A percentile compares a stretch with the other conserved stretches of the same genome.
phyloP scores from a whole-genome alignment of 1,140 invertebrate species.

The Drosophila parabipectinata region DNA sequence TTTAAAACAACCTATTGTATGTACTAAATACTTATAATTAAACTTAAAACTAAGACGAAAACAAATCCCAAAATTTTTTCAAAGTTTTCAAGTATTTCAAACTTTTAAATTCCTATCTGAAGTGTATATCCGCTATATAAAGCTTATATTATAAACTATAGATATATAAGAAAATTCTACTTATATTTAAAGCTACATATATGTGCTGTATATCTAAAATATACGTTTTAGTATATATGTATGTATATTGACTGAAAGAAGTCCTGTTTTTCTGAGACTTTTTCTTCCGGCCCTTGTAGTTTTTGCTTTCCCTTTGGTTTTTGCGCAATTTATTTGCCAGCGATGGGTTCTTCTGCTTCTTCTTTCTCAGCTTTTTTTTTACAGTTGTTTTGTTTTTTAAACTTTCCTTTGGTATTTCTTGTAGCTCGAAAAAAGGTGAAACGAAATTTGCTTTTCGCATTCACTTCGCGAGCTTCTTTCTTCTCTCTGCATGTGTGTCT shows the following conservation, averaged over 20 bases:
- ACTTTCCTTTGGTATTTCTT: conserved; percentile 43
- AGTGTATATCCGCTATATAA: no score
- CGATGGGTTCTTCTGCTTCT: conserved; percentile 48
- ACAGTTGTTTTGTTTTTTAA: conserved; percentile 23
- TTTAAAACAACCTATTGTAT: no score
- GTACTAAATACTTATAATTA: no score
- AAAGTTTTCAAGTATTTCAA: no score
- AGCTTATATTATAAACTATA: no score
- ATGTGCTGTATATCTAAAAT: conserved; percentile 21
- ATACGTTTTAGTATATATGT: conserved; percentile 5
- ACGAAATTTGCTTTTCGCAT: conserved; percentile 41
- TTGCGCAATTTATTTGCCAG: conserved; percentile 66
- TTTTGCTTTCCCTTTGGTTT: conserved; percentile 20
- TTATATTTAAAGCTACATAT: not conserved
- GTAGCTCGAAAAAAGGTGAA: conserved; percentile 53
- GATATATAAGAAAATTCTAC: conserved; percentile 1
- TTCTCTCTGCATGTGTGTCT: conserved; percentile 10
- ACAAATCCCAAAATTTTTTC: no score
- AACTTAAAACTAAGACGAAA: no score
- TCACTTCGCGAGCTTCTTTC: conserved; percentile 26
- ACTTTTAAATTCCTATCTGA: no score
- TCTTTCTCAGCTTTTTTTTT: conserved; percentile 23
- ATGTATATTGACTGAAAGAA: conserved; percentile 21
- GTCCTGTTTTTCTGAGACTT: conserved; percentile 24
- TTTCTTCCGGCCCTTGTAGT: not conserved